A percentile compares a stretch with the other conserved stretches of the same genome.
Conservation (phyloP, 2,888 invertebrate species). For the Xestia ashworthii region DNA sequence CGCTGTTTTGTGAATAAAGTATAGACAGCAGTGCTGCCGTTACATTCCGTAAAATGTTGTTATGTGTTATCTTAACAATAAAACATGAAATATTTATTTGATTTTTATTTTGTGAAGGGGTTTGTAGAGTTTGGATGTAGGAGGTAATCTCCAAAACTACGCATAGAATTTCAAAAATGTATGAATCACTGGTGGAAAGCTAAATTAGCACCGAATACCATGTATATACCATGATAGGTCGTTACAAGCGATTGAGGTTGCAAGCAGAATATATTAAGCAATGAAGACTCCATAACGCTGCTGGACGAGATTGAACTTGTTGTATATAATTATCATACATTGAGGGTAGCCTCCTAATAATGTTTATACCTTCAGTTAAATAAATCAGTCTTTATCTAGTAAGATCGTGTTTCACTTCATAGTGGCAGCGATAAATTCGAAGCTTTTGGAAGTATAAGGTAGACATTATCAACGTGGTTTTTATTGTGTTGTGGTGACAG, state of each 20-base stretch:
- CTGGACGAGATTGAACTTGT: background rate
- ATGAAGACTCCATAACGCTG: background rate
- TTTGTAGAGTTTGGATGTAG: background rate
- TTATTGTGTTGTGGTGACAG: no score
- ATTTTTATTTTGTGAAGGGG: constrained; percentile 10
- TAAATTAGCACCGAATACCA: background rate
- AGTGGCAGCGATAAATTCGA: no score
- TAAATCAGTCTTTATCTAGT: no score
- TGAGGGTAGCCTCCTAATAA: no score
- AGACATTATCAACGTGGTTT: no score
- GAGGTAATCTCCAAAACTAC: background rate
- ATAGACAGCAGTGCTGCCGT: constrained; percentile 20
- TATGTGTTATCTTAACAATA: constrained; percentile 36
- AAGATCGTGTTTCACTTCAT: no score
- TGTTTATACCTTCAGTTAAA: no score
- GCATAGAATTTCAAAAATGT: background rate
- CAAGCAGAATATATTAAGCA: background rate
- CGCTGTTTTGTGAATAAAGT: no score
- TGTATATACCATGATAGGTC: no score
- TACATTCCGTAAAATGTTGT: constrained; percentile 49
- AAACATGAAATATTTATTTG: constrained; percentile 30
- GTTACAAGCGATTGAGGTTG: background rate
- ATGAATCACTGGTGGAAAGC: background rate
- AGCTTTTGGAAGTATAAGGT: no score
- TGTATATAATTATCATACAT: no score